Percentiles rank a stretch among this genome's conserved stretches.
Conservation (phyloP, 2,797 vertebrate species). For the Monodelphis domestica region DNA sequence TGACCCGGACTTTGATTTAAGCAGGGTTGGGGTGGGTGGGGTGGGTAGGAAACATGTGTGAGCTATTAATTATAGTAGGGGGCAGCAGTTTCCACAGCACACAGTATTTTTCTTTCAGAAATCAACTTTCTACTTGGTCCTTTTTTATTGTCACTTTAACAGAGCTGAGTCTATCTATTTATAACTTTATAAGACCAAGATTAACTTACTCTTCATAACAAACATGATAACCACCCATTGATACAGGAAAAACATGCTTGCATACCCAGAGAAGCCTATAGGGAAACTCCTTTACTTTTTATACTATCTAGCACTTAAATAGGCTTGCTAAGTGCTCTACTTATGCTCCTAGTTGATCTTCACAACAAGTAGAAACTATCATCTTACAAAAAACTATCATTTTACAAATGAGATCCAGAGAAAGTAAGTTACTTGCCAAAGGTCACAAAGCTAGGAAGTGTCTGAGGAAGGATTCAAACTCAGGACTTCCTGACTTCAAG, state of each 20-base stretch:
- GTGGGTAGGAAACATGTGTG: neutral
- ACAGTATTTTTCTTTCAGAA: neutral
- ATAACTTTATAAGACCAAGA: neutral
- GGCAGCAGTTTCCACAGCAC: neutral
- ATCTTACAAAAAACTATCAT: too few relatives aligned
- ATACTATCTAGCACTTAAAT: neutral
- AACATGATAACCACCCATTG: neutral
- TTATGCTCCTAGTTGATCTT: neutral
- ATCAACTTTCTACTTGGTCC: neutral
- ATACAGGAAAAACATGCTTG: neutral
- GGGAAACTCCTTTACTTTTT: neutral
- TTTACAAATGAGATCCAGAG: neutral
- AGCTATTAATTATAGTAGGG: neutral
- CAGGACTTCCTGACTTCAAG: neutral
- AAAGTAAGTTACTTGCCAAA: neutral
- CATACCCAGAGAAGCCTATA: neutral
- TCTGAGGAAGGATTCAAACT: neutral
- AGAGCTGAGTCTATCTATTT: neutral
- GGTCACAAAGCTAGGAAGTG: neutral
- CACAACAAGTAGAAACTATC: neutral
- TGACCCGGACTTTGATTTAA: conserved; percentile 9
- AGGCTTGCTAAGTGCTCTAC: neutral
- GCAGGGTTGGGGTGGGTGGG: too few relatives aligned
- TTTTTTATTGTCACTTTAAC: neutral
- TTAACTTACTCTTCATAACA: neutral